Conservation (phyloP, 2,888 invertebrate species). For the Tanypteryx hageni region DNA sequence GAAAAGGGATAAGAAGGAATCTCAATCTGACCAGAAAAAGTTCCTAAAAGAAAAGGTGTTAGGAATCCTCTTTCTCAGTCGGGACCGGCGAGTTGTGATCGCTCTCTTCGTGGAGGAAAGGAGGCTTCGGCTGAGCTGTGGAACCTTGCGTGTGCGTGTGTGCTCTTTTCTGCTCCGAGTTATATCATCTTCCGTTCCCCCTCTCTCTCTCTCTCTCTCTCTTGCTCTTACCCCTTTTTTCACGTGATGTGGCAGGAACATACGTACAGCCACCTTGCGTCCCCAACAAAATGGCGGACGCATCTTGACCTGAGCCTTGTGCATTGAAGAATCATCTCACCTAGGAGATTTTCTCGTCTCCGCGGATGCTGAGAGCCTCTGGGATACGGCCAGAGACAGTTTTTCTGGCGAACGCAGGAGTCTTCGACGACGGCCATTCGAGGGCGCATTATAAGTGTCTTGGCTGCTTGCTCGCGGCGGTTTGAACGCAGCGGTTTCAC, state of each 20-base stretch:
- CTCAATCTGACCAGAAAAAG: no score
- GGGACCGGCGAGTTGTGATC: not conserved
- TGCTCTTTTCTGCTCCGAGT: not conserved
- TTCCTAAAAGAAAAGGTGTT: no score
- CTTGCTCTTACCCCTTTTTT: not conserved
- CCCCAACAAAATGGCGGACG: conserved; percentile 26
- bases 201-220: not conserved
- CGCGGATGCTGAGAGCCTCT: no score
- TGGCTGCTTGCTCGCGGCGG: not conserved
- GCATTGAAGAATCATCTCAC: not conserved
- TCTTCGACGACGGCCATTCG: not conserved
- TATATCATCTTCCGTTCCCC: not conserved
- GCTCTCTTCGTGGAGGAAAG: not conserved
- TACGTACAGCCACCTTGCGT: conserved; percentile 11
- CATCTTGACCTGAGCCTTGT: conserved; percentile 9
- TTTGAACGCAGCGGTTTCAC: not conserved
- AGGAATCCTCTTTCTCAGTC: no score
- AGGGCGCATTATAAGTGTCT: no score
- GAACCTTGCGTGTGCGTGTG: not conserved
- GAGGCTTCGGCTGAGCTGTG: not conserved
- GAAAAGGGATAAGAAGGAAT: no score
- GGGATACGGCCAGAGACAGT: not conserved
- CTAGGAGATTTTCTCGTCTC: not conserved
- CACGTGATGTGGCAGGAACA: conserved; percentile 38
- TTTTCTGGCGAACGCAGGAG: not conserved